These are phyloP conservation scores for Peucedramus taeniatus DNA, from an alignment of 2,113 vertebrate species.

Conservation along the genomic window DNA sequence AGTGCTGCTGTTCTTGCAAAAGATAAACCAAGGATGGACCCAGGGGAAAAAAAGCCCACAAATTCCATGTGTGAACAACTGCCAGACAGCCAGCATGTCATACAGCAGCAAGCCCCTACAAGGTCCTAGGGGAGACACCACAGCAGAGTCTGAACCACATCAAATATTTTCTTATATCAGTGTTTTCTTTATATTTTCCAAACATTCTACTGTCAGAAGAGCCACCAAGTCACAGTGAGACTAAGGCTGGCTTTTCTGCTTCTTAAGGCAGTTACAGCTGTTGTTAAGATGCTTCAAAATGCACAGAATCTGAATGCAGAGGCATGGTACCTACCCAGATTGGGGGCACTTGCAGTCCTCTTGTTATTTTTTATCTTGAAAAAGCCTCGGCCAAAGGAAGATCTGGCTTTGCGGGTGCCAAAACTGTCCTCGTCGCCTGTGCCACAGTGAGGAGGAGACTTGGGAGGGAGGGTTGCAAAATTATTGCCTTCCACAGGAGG, in stretches of 20 bases:
- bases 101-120: neutral
- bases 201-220: neutral
- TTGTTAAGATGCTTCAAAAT: neutral
- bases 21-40: neutral
- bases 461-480: slow-evolving; percentile 79
- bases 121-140: neutral
- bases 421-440: slow-evolving; percentile 80
- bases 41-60: neutral
- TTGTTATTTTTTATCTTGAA: slow-evolving; percentile 93
- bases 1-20: neutral
- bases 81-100: neutral
- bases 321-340: slow-evolving; percentile 79
- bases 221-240: neutral
- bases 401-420: slow-evolving; percentile 87
- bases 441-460: slow-evolving; percentile 64
- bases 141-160: neutral
- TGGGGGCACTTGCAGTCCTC: slow-evolving; percentile 86
- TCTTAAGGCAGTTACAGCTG: neutral
- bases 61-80: neutral
- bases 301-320: neutral
- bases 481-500: slow-evolving; percentile 63
- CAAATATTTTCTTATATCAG: neutral
- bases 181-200: neutral
- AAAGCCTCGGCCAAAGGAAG: slow-evolving; percentile 94
- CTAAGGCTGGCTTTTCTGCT: neutral